Percentiles rank a stretch among this genome's conserved stretches.
Conservation (phyloP, 2,888 invertebrate species). For the Dryadula phaetusa region DNA sequence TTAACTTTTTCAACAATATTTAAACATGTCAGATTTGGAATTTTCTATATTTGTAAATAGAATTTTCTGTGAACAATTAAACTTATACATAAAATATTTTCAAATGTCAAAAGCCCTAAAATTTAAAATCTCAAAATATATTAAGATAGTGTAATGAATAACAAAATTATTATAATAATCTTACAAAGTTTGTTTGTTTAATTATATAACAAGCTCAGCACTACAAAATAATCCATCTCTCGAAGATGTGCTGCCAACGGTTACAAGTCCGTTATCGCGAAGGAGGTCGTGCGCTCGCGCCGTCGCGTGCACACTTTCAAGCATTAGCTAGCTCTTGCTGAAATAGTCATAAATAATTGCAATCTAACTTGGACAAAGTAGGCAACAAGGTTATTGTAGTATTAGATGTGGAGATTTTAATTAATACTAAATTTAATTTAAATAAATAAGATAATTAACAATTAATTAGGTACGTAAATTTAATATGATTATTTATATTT, state of each 20-base stretch:
- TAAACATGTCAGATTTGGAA: no score
- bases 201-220: constrained; percentile 54
- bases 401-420: constrained; percentile 39
- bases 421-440: constrained; percentile 5
- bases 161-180: constrained; percentile 15
- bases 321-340: constrained; percentile 56
- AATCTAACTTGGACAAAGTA: constrained; percentile 36
- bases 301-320: constrained; percentile 73
- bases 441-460: not conserved
- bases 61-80: no score
- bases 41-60: no score
- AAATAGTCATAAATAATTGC: constrained; percentile 53
- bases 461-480: not conserved
- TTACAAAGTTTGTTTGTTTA: constrained; percentile 43
- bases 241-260: constrained; percentile 53
- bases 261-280: constrained; percentile 67
- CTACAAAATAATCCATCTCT: constrained; percentile 51
- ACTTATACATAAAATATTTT: not conserved
- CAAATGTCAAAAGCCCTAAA: not conserved
- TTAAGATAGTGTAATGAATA: not conserved
- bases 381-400: constrained; percentile 49
- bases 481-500: constrained; percentile 1
- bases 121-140: not conserved
- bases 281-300: constrained; percentile 67
- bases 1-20: not conserved